Conservation (phyloP, 1,140 invertebrate species). For the Patella vulgata region DNA sequence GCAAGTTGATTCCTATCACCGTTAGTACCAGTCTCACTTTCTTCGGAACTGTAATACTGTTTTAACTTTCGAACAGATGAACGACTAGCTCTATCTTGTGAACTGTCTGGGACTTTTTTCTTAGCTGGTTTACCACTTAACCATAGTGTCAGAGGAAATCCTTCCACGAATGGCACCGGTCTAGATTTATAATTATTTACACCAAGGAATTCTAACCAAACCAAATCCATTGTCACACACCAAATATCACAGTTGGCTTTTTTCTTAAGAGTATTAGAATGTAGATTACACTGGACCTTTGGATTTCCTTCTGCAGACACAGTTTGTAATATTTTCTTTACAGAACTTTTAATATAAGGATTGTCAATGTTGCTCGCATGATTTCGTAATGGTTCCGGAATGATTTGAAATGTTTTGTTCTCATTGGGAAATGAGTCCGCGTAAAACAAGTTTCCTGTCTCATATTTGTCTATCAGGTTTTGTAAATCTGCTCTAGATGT, state of each 20-base stretch:
- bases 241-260: slow-evolving; percentile 80
- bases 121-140: slow-evolving; percentile 41
- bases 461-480: slow-evolving; percentile 77
- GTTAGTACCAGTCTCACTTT: slow-evolving; percentile 11
- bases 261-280: slow-evolving; percentile 74
- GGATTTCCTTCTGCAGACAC: slow-evolving; percentile 14
- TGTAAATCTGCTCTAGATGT: slow-evolving; percentile 77
- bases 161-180: slow-evolving; percentile 88
- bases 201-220: slow-evolving; percentile 94
- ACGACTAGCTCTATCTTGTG: slow-evolving; percentile 21
- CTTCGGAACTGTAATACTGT: slow-evolving; percentile 28
- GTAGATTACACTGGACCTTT: slow-evolving; percentile 71
- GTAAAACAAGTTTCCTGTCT: slow-evolving; percentile 78
- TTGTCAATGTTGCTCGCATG: slow-evolving; percentile 45
- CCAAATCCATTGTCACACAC: slow-evolving; percentile 84
- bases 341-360: slow-evolving; percentile 35
- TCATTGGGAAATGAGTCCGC: slow-evolving; percentile 78
- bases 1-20: slow-evolving; percentile 12
- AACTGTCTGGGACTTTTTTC: too few species aligned
- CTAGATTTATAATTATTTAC: slow-evolving; percentile 73
- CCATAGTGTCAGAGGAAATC: slow-evolving; percentile 89
- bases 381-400: slow-evolving; percentile 72
- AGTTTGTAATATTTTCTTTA: slow-evolving; percentile 27
- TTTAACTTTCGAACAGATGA: slow-evolving; percentile 30
- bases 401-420: slow-evolving; percentile 71